A percentile compares a stretch with the other conserved stretches of the same genome.
Conservation (phyloP, 1,140 invertebrate species). For the Leptinotarsa lineolata region DNA sequence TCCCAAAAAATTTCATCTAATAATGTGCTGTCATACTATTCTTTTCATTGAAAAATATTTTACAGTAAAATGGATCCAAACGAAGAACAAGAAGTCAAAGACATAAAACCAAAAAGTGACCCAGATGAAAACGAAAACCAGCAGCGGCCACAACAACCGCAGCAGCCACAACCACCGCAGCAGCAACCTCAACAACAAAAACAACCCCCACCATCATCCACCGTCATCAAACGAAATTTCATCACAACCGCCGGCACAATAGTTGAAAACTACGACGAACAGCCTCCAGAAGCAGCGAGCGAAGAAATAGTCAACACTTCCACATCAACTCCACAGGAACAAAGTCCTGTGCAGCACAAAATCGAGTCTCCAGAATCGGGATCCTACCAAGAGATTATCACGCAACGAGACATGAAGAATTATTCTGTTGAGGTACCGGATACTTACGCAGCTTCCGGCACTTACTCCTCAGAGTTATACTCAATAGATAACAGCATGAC, state of each 20-base stretch:
- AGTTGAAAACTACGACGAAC: conserved; percentile 43
- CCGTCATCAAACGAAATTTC: conserved; percentile 41
- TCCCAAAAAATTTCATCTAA: no score
- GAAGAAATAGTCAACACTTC: conserved; percentile 44
- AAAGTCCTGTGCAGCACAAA: conserved; percentile 30
- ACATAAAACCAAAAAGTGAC: conserved; percentile 24
- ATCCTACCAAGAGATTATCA: conserved; percentile 23
- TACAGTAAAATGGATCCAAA: conserved; percentile 36
- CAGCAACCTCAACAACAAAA: background rate
- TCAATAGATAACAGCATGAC: background rate
- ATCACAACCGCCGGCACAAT: conserved; percentile 43
- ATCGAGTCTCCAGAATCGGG: conserved; percentile 21
- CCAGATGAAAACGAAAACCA: background rate
- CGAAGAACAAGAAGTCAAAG: conserved; percentile 29
- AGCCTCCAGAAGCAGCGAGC: conserved; percentile 33
- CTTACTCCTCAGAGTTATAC: conserved; percentile 14
- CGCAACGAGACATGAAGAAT: background rate
- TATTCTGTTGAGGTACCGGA: conserved; percentile 20
- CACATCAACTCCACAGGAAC: conserved; percentile 27
- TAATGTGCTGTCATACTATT: no score
- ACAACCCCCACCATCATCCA: conserved; percentile 7
- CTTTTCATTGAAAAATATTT: background rate
- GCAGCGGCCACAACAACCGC: background rate
- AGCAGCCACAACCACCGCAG: background rate
- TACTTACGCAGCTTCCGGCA: background rate